Evolutionary conservation across 2,888 invertebrate genomes (phyloP).

Genomic region (Drosophila nr. perissopoda): DNA sequence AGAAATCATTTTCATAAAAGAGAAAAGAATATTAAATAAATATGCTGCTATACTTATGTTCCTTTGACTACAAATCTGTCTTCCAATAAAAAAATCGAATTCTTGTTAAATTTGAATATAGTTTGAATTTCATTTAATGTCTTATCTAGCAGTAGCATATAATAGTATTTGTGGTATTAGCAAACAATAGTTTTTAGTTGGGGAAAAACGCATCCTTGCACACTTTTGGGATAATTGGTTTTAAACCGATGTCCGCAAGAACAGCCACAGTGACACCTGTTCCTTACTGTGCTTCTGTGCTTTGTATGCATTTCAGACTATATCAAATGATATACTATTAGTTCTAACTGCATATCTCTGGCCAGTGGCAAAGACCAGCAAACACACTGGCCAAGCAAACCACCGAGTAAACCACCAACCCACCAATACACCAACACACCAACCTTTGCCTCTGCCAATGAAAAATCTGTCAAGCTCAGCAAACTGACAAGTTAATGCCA

Average conservation of each 20-base stretch:
- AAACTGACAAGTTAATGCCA: conserved; percentile 76
- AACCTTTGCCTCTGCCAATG: conserved; percentile 45
- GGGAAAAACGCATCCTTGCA: background rate
- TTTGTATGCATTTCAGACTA: conserved; percentile 28
- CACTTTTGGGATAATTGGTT: conserved; percentile 16
- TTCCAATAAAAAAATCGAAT: background rate
- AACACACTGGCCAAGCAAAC: conserved; percentile 31
- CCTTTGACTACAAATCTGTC: background rate
- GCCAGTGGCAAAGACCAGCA: conserved; percentile 21
- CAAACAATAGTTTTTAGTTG: background rate
- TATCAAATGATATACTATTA: conserved; percentile 51
- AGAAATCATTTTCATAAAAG: background rate
- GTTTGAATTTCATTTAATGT: background rate
- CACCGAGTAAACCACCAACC: conserved; percentile 19
- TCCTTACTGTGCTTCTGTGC: conserved; percentile 10
- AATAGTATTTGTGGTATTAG: background rate
- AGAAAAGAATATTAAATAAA: background rate
- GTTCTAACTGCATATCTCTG: conserved; percentile 36
- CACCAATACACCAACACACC: conserved; percentile 17
- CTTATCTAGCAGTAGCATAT: background rate
- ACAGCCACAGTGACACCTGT: conserved; percentile 42
- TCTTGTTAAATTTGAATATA: background rate
- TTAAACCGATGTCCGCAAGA: conserved; percentile 29
- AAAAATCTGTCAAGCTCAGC: conserved; percentile 76
- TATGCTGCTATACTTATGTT: background rate